phyloP scores from a whole-genome alignment of 2,888 invertebrate species.

The Gortyna flavago region DNA sequence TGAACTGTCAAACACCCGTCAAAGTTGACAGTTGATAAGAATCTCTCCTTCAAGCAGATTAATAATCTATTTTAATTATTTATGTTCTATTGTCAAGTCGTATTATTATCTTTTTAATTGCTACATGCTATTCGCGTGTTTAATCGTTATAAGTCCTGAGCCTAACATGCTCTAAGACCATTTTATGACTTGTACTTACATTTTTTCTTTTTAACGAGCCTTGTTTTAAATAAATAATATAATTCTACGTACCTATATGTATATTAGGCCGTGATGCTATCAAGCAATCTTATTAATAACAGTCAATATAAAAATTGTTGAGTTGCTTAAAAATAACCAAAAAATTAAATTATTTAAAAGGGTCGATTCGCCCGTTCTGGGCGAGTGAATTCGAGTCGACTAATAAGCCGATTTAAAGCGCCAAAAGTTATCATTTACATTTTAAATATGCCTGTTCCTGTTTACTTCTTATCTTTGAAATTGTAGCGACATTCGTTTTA shows the following conservation, averaged over 20 bases:
- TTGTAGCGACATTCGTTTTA: slow-evolving; percentile 55
- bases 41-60: slow-evolving; percentile 5
- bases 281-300: neutral
- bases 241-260: neutral
- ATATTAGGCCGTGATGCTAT: neutral
- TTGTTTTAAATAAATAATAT: slow-evolving; percentile 15
- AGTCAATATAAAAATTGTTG: neutral
- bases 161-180: slow-evolving; percentile 15
- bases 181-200: slow-evolving; percentile 23
- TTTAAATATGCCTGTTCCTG: slow-evolving; percentile 31
- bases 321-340: slow-evolving; percentile 9
- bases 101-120: slow-evolving; percentile 38
- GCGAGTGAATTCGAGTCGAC: neutral
- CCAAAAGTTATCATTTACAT: slow-evolving; percentile 18
- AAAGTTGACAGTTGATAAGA: slow-evolving; percentile 22
- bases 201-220: slow-evolving; percentile 15
- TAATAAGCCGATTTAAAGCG: neutral
- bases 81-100: slow-evolving; percentile 33
- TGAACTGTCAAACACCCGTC: slow-evolving; percentile 36
- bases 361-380: neutral
- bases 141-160: slow-evolving; percentile 29
- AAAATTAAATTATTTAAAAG: slow-evolving; percentile 2
- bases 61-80: slow-evolving; percentile 29
- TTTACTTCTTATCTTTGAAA: slow-evolving; percentile 29
- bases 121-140: slow-evolving; percentile 41